Evolutionary conservation across 2,888 invertebrate genomes (phyloP).

Genomic region (Pantelozetes paolii): DNA sequence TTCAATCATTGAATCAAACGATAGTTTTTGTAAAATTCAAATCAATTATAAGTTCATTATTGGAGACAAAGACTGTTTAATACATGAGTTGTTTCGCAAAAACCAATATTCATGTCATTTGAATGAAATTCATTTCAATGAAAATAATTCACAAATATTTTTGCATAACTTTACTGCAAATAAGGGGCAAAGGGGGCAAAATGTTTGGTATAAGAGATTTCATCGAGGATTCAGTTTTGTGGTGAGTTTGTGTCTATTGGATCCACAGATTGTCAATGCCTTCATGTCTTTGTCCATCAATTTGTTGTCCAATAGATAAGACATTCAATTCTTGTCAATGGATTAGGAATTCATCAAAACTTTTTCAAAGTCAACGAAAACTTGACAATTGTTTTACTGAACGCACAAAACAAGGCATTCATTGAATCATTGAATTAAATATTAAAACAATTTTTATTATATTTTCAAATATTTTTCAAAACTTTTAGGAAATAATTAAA

Average conservation of each 20-base stretch:
- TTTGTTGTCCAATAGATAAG: not conserved
- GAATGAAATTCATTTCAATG: not conserved
- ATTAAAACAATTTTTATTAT: not conserved
- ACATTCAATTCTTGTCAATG: not conserved
- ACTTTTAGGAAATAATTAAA: not conserved
- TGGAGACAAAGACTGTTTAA: slow-evolving; percentile 33
- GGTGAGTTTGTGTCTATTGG: not conserved
- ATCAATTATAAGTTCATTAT: slow-evolving; percentile 38
- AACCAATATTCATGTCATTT: slow-evolving; percentile 33
- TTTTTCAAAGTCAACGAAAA: not conserved
- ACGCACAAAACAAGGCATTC: slow-evolving; percentile 28
- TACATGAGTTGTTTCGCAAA: slow-evolving; percentile 29
- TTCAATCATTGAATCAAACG: not conserved
- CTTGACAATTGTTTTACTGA: slow-evolving; percentile 30
- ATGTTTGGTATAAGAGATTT: not conserved
- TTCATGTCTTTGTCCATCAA: not conserved
- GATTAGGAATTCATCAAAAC: slow-evolving; percentile 17
- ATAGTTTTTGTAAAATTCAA: not conserved
- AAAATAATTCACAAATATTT: slow-evolving; percentile 11
- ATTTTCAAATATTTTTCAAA: not conserved
- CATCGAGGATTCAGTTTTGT: slow-evolving; percentile 35
- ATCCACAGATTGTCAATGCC: not conserved
- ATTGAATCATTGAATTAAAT: too few relatives aligned
- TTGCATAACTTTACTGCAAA: slow-evolving; percentile 13
- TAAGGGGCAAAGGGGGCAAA: not conserved